These are phyloP conservation scores for Eurytoma adleriae DNA, from an alignment of 2,888 invertebrate species.

Conservation along the genomic window DNA sequence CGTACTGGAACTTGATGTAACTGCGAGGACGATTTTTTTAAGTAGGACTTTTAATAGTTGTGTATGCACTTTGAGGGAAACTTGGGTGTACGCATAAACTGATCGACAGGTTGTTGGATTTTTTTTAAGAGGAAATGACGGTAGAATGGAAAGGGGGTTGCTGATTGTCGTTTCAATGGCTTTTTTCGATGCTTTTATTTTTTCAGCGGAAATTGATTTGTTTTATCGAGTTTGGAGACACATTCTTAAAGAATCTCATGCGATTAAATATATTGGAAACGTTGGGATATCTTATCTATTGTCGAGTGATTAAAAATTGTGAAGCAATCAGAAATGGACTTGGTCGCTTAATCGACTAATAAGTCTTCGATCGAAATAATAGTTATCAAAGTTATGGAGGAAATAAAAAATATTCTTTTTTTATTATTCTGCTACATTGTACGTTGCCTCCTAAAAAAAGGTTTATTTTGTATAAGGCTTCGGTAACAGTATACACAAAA, in stretches of 20 bases:
- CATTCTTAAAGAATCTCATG: constrained; percentile 39
- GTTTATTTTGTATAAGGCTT: no score
- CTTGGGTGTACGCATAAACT: background rate
- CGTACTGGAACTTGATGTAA: background rate
- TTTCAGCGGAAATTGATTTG: constrained; percentile 16
- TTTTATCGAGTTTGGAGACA: constrained; percentile 25
- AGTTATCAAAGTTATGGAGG: no score
- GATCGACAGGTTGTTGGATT: background rate
- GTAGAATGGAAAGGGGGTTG: no score
- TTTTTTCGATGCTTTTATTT: no score
- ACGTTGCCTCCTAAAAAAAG: no score
- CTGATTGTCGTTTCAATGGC: no score
- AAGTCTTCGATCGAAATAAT: no score
- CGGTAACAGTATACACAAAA: no score
- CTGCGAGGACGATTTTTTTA: background rate
- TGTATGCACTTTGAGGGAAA: background rate
- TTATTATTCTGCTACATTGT: background rate
- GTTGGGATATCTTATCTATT: constrained; percentile 54
- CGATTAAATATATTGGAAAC: constrained; percentile 52
- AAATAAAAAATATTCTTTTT: no score
- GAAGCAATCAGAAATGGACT: constrained; percentile 6
- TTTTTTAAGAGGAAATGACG: no score
- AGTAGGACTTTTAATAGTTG: background rate
- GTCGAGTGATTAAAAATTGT: constrained; percentile 44
- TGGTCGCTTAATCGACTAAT: constrained; percentile 11